Base-by-base conservation (phyloP, 2,888 invertebrate species). In the Zele albiditarsus region DNA sequence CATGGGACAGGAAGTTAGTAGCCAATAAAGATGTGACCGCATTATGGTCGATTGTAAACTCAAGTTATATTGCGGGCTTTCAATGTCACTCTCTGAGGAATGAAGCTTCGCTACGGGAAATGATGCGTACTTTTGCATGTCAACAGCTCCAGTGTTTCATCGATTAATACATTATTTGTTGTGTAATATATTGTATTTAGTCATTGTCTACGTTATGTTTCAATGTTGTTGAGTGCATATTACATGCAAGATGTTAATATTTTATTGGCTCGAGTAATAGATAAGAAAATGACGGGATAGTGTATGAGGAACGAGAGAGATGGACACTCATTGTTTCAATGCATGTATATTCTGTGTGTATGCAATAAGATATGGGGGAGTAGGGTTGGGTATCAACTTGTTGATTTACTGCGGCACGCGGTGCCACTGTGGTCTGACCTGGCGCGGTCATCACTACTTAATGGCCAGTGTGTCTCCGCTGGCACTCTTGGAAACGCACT, bases 321-420 rank as follows among this genome's bases (percentile, higher is more conserved):
- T 31, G n/a, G 46, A 31, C 58, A 60, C 60, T 42, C 27, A 53
- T 73, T 65, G 60, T 73, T 72, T 31, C 60, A 68, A 57, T 68
- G 66, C 28, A 67, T 78, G 79, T 66, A 78, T 76, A 77, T 77
- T 78, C 75, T 66, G 80, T 74, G 70, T 76, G 62, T 69, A 73
- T 75, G 74, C 79, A 81, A 80, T 81, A 83, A 82, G 82, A 81
- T 83, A 85, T 85, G 38, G 65, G 20, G 12, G n/a, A 49, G 33
- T 71, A 57, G 57, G 62, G 28, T 38, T 46, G 63, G 31, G 31
- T 57, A 86, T 87, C 87, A 87, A 86, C 87, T 88, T 87, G 88
- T 87, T 87, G 86, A 88, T 88, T 88, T 87, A 88, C 84, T 83
- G 82, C 80, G 80, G 82, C 71, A 65, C 38, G 58, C 57, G 74